Evolutionary conservation across 2,797 vertebrate genomes (phyloP), one percentile per base, ranked within the genome.

Genomic region (Dicrostonyx torquatus): DNA sequence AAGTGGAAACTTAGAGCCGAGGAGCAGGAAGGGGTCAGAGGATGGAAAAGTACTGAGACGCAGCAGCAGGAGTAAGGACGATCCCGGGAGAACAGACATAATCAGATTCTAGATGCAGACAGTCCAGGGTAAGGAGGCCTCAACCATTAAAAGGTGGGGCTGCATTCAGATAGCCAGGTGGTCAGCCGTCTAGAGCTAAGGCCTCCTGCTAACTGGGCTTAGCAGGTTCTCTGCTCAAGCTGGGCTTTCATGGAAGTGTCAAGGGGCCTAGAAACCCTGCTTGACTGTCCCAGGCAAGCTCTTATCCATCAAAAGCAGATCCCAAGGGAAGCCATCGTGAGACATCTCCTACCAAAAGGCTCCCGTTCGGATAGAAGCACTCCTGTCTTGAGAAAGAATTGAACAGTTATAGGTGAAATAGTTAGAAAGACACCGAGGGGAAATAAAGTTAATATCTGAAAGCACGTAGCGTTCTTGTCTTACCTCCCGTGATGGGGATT

Each of bases 401-500:
- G 20, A 87, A 84, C 22, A 62, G 5, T 40, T 89, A 18, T 29
- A 84, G 58, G 90, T 73, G 34, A 96, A 87, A 62, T 84, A 72
- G 24, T 80, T 70, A 88, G 48, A 66, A 17, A 22, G 64, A 64
- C 60, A 68, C 64, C 76, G 55, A 79, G 66, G 85, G 55, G 45
- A 94, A 93, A 91, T 95, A 73, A 70, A 53, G 77, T 73, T 87
- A 89, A 43, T 91, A 80, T 92, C 89, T 91, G 18, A 80, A 97
- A 90, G 89, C 94, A 93, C 58, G 91, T 82, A 91, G 55, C 37
- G 34, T 94, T 91, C 60, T 50, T 94, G 64, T 79, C 94, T 91
- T 37, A 82, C 43, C 34, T 72, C 45, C 70, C 76, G 50, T 60
- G 62, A 93, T 64, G 80, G 50, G 87, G 78, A 89, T 72, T 87